Conservation (phyloP, 2,888 invertebrate genomes). For the Megastigmus dorsalis region DNA sequence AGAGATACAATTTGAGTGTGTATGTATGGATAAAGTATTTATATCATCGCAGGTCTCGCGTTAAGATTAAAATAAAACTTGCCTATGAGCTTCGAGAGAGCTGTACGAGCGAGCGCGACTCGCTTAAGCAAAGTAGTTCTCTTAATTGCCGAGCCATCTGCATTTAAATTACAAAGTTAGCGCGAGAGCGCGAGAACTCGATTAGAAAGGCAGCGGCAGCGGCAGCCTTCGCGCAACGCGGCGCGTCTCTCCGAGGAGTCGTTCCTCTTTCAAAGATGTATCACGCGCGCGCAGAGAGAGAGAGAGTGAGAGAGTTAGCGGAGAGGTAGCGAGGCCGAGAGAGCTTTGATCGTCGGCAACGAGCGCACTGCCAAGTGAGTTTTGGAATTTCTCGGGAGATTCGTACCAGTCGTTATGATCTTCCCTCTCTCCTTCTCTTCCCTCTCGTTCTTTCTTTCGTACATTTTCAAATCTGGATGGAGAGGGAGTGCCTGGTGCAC, state of each 20-base stretch:
- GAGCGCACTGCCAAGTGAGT: conserved; percentile 30
- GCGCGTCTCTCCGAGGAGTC: conserved; percentile 52
- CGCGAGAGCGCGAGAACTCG: conserved; percentile 49
- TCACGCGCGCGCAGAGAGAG: conserved; percentile 25
- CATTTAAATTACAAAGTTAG: conserved; percentile 58
- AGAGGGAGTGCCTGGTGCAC: no score
- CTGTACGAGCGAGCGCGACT: no score
- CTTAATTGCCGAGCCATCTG: conserved; percentile 58
- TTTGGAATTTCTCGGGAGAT: conserved; percentile 47
- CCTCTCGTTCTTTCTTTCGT: not conserved
- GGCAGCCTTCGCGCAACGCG: not conserved
- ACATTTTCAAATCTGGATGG: no score
- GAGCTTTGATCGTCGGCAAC: conserved; percentile 36
- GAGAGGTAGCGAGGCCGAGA: no score
- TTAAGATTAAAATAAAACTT: conserved; percentile 54
- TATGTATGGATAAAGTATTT: no score
- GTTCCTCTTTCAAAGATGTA: conserved; percentile 55
- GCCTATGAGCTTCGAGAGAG: conserved; percentile 24
- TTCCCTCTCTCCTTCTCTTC: not conserved
- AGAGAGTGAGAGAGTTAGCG: no score
- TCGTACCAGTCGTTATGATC: conserved; percentile 14
- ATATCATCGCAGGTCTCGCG: no score
- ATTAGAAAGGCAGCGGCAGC: conserved; percentile 51
- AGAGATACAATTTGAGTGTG: no score
- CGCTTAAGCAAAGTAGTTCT: conserved; percentile 56